Evolutionary conservation across 1,140 invertebrate genomes (phyloP), one percentile per base, ranked within the genome.

Genomic region (Drosophila cardini): DNA sequence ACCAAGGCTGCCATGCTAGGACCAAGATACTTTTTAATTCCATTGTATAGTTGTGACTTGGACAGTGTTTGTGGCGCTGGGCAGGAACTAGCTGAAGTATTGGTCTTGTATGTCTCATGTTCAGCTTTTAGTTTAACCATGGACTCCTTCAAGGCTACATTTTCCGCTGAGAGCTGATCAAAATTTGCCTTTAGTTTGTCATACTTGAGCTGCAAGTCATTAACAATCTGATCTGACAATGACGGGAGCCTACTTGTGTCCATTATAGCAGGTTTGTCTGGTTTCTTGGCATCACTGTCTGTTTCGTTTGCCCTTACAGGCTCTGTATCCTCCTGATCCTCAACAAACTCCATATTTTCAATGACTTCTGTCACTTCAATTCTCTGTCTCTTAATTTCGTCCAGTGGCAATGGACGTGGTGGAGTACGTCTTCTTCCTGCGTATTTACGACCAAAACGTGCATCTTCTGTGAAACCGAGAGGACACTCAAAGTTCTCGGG

Each of bases 31-130:
- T 86, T 90, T 57, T 86, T 91, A 4, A 92, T 81, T 10, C 78
- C 78, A 55, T 86, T 89, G 32, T 91, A 92, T 7, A 92, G 73
- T 73, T 91, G 86, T 0, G 64, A 45, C 46, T 92, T 92, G 30
- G 68, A 72, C 6, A 85, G 34, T 5, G 21, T 26, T 60, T 61
- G 40, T 30, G 42, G 56, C 6, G 16, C 10, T 15, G 48, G 10
- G 2, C 16, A 1, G 11, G 34, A 6, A 11, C 48, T 30, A 40
- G 7, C 11, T 50, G 10, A 34, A 0, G 2, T 8, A 26, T 55
- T 45, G 52, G 11, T 11, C 0, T 50, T 60, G 13, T 9, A 21
- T 8, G 11, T 50, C 57, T 18, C 32, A 7, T 4, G 4, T 48
- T 71, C 32, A 26, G 26, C 26, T 52, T 72, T 67, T 0, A 72